Percentiles rank a stretch among this genome's conserved stretches.
Evolutionary conservation across 2,797 vertebrate species (phyloP).

Genomic region (Sebastes miniatus): DNA sequence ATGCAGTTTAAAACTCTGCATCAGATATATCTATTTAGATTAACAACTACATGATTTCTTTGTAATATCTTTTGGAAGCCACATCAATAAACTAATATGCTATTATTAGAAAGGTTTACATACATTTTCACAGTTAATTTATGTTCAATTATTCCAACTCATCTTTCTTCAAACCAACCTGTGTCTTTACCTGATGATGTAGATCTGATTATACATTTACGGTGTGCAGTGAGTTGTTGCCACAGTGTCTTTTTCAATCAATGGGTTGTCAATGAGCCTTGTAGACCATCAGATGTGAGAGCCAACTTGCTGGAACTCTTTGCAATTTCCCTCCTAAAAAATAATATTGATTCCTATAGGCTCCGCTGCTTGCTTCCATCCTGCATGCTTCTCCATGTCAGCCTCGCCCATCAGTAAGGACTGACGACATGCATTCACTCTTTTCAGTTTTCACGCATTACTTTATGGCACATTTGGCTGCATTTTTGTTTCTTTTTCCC

Average conservation of each 20-base stretch:
- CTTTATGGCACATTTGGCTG: conserved; percentile 44
- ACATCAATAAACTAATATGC: neutral
- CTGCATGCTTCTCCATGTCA: conserved; percentile 61
- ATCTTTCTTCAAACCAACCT: neutral
- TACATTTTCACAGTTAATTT: neutral
- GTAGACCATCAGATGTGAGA: conserved; percentile 17
- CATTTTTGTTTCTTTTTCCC: conserved; percentile 15
- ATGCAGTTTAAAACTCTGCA: conserved; percentile 10
- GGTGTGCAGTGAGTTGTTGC: conserved; percentile 6
- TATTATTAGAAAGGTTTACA: neutral
- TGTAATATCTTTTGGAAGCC: neutral
- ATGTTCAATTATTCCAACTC: neutral
- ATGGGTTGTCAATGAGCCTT: conserved; percentile 65
- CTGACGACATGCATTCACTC: conserved; percentile 41
- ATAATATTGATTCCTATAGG: neutral
- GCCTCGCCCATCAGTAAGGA: conserved; percentile 37
- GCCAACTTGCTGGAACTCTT: neutral
- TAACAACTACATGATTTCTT: neutral
- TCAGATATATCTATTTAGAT: conserved; percentile 4
- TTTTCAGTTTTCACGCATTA: conserved; percentile 49
- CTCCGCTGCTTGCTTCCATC: conserved; percentile 55
- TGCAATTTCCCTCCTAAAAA: neutral
- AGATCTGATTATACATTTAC: neutral
- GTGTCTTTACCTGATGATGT: neutral
- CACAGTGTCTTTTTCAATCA: conserved; percentile 35